Evolutionary conservation across 2,113 vertebrate species (phyloP).

Genomic region (Electrona antarctica): DNA sequence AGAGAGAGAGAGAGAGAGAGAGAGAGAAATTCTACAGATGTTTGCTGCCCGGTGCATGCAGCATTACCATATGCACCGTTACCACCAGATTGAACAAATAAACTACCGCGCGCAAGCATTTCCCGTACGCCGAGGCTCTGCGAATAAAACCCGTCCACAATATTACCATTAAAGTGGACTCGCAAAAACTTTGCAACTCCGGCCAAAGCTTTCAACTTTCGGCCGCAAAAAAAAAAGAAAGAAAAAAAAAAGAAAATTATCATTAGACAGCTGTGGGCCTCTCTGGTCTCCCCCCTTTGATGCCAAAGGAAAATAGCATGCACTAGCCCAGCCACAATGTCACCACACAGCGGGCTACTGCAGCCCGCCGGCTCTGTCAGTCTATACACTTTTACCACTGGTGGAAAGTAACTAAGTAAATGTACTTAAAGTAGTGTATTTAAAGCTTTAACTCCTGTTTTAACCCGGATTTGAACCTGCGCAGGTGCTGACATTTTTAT

Average conservation of each 20-base stretch:
- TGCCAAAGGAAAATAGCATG: constrained; percentile 54
- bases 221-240: too few species aligned
- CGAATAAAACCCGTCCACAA: constrained; percentile 56
- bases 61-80: constrained; percentile 63
- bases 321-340: constrained; percentile 43
- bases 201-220: constrained; percentile 24
- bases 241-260: constrained; percentile 36
- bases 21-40: too few species aligned
- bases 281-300: constrained; percentile 48
- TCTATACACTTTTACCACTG: constrained; percentile 41
- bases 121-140: constrained; percentile 48
- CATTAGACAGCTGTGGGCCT: constrained; percentile 45
- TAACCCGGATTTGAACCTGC: too few species aligned
- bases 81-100: constrained; percentile 53
- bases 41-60: constrained; percentile 1
- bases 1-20: too few species aligned
- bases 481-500: too few species aligned
- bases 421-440: background rate
- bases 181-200: constrained; percentile 53
- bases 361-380: constrained; percentile 43
- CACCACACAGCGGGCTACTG: constrained; percentile 51
- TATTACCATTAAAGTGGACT: constrained; percentile 48
- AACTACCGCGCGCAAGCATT: constrained; percentile 58
- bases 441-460: too few species aligned
- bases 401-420: constrained; percentile 17